Percentiles rank a stretch among this genome's conserved stretches.
Conservation (phyloP, 2,113 vertebrate genomes). For the Neogale vison region DNA sequence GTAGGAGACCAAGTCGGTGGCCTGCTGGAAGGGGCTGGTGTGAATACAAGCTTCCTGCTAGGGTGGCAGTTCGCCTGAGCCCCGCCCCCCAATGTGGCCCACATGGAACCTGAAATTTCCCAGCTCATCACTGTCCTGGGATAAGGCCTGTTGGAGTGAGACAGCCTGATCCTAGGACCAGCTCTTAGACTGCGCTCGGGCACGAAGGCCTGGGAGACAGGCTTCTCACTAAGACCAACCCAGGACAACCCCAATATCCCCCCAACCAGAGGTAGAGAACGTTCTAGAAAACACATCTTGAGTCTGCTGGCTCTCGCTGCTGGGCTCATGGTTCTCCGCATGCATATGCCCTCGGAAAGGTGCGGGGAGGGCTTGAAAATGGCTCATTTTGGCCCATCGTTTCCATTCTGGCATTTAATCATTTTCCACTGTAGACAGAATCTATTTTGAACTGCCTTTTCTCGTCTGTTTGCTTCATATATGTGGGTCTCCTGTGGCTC, state of each 20-base stretch:
- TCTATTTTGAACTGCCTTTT: constrained; percentile 59
- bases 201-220: neutral
- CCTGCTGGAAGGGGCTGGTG: neutral
- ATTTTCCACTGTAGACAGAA: neutral
- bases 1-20: neutral
- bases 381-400: neutral
- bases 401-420: neutral
- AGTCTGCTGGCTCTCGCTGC: neutral
- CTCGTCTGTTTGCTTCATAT: neutral
- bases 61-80: too few relatives aligned
- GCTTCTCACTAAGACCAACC: neutral
- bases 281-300: neutral
- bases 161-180: neutral
- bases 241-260: neutral
- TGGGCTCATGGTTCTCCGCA: neutral
- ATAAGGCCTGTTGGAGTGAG: neutral
- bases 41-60: neutral
- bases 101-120: neutral
- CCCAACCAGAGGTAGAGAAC: neutral
- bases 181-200: neutral
- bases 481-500: constrained; percentile 36
- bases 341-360: neutral
- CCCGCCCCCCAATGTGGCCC: neutral
- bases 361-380: neutral
- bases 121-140: neutral